Percentiles rank a stretch among this genome's conserved stretches.
phyloP scores from a whole-genome alignment of 2,797 vertebrate species.

The Fundulus diaphanus region DNA sequence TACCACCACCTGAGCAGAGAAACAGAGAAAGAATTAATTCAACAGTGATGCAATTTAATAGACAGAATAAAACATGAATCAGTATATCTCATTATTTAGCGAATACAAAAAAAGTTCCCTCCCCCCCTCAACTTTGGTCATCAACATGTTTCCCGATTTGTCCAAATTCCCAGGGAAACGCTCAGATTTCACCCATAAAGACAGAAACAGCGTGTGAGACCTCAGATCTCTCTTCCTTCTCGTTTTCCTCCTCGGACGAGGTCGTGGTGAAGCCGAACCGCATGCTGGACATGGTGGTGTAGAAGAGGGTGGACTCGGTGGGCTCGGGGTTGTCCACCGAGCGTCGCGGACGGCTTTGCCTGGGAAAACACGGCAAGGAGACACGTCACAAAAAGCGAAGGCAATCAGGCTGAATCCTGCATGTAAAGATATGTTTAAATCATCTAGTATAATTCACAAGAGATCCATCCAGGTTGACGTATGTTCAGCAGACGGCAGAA shows the following conservation, averaged over 20 bases:
- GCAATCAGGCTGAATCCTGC: neutral
- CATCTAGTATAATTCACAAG: too few species aligned
- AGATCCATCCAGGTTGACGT: too few species aligned
- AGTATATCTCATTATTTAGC: too few species aligned
- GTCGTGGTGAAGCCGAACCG: conserved; percentile 72
- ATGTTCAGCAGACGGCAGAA: conserved; percentile 4
- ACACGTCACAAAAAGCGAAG: conserved; percentile 14
- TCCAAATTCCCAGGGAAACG: neutral
- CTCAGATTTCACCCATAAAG: neutral
- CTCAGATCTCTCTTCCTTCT: conserved; percentile 75
- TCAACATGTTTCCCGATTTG: neutral
- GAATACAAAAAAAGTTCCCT: too few species aligned
- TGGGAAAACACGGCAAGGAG: conserved; percentile 53
- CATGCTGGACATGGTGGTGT: conserved; percentile 65
- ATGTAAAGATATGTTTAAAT: too few species aligned
- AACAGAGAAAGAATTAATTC: neutral
- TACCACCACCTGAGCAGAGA: conserved; percentile 66
- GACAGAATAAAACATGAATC: neutral
- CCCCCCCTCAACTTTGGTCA: too few species aligned
- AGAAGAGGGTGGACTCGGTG: conserved; percentile 68
- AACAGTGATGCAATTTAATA: neutral
- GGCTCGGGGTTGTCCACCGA: conserved; percentile 84
- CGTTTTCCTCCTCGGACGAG: conserved; percentile 52
- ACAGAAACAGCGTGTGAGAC: conserved; percentile 29
- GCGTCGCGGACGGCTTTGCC: conserved; percentile 87